Conservation (phyloP, 2,113 vertebrate genomes). For the Gulo gulo region DNA sequence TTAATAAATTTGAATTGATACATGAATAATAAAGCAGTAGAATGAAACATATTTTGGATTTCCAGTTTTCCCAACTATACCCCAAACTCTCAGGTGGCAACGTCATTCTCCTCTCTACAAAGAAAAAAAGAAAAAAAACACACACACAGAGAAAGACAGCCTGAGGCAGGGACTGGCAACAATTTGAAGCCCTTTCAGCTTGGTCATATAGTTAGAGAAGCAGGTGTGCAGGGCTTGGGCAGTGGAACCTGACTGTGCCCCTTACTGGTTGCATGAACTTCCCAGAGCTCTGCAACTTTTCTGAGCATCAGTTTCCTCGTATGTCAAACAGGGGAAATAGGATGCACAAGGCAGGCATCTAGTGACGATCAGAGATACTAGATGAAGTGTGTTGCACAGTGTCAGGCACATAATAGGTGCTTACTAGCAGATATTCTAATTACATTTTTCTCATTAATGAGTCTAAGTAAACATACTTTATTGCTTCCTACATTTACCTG, state of each 20-base stretch:
- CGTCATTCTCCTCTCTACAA: background rate
- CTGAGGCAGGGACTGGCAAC: background rate
- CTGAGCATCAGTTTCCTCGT: background rate
- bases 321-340: accelerated
- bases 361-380: background rate
- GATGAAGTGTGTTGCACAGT: background rate
- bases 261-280: background rate
- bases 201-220: background rate
- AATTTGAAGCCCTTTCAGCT: background rate
- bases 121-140: background rate
- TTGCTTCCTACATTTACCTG: background rate
- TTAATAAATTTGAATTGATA: background rate
- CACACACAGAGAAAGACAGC: background rate
- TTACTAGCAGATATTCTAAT: background rate
- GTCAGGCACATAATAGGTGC: background rate
- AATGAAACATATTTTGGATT: background rate
- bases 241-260: background rate
- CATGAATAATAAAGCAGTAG: background rate
- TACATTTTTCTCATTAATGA: background rate
- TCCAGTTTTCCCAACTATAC: background rate
- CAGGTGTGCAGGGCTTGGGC: too few species aligned
- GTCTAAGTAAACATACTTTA: background rate
- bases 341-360: background rate
- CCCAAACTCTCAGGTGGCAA: background rate
- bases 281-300: background rate